These are phyloP conservation scores for Aspidiotus rigidus DNA, from an alignment of 2,888 invertebrate genomes.

Conservation along the genomic window DNA sequence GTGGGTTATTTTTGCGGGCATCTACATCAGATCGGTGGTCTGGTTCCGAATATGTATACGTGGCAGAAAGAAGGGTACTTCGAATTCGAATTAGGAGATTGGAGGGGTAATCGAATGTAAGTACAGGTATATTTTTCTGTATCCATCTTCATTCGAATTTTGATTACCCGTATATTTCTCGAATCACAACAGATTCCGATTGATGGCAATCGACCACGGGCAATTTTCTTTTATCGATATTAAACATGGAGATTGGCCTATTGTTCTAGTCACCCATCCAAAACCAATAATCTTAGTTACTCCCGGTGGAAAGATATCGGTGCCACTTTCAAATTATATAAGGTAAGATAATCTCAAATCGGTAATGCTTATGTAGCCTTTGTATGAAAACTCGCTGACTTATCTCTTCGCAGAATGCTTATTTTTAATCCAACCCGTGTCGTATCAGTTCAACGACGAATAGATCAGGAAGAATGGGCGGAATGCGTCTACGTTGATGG, in stretches of 20 bases:
- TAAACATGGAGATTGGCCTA: conserved; percentile 66
- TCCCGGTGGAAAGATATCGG: background rate
- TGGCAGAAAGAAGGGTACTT: conserved; percentile 70
- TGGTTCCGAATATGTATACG: conserved; percentile 76
- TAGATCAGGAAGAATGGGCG: conserved; percentile 58
- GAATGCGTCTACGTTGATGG: conserved; percentile 53
- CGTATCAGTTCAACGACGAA: conserved; percentile 54
- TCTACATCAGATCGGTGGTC: conserved; percentile 71
- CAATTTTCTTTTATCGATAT: conserved; percentile 76
- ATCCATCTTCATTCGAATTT: background rate
- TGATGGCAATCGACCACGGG: conserved; percentile 81
- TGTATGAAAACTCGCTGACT: background rate
- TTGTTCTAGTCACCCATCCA: conserved; percentile 80
- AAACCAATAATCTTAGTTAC: conserved; percentile 61
- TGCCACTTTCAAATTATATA: conserved; percentile 23
- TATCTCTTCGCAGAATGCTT: conserved; percentile 52
- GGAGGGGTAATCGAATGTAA: conserved; percentile 81
- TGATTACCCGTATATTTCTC: background rate
- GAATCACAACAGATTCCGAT: conserved; percentile 54
- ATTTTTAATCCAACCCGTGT: conserved; percentile 64
- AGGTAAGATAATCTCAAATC: background rate
- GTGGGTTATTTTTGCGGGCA: conserved; percentile 82
- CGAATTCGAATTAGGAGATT: conserved; percentile 83
- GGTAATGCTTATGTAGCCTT: too few relatives aligned
- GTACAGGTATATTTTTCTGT: conserved; percentile 37